These are phyloP conservation scores for Papilio protenor DNA, from an alignment of 2,888 invertebrate genomes.

Conservation along the genomic window DNA sequence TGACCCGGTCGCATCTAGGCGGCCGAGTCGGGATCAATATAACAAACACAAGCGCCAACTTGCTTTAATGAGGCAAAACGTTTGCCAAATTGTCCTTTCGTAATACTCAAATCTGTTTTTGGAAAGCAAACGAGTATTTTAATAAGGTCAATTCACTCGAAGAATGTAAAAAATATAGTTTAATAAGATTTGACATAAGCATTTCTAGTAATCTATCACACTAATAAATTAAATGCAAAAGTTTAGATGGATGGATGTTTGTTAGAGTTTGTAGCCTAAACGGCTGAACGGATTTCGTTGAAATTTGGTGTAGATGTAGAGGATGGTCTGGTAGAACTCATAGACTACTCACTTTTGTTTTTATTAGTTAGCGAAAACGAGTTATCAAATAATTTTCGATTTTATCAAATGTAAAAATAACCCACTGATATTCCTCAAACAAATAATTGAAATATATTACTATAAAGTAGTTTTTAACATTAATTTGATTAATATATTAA, in stretches of 20 bases:
- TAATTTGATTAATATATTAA: background rate
- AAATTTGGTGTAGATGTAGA: too few relatives aligned
- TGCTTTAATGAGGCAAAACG: slow-evolving; percentile 26
- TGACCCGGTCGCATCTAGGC: slow-evolving; percentile 23
- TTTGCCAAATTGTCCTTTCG: slow-evolving; percentile 36
- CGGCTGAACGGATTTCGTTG: too few relatives aligned
- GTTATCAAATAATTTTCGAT: too few relatives aligned
- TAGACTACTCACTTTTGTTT: too few relatives aligned
- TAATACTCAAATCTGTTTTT: background rate
- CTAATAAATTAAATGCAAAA: too few relatives aligned
- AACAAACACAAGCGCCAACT: slow-evolving; percentile 29
- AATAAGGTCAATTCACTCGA: slow-evolving; percentile 35
- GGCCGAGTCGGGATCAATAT: slow-evolving; percentile 25
- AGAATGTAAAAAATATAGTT: background rate
- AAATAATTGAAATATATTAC: background rate
- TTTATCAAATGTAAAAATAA: too few relatives aligned
- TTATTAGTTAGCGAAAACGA: too few relatives aligned
- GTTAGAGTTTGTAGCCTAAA: too few relatives aligned
- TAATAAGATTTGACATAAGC: background rate
- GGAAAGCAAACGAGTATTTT: slow-evolving; percentile 7
- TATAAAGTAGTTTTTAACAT: background rate
- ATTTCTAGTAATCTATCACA: background rate
- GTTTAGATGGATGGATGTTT: too few relatives aligned
- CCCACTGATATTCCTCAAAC: background rate
- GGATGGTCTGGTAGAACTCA: too few relatives aligned